Evolutionary conservation across 2,113 vertebrate species (phyloP), one percentile per base, ranked within the genome.

Genomic region (Tenrec ecaudatus): DNA sequence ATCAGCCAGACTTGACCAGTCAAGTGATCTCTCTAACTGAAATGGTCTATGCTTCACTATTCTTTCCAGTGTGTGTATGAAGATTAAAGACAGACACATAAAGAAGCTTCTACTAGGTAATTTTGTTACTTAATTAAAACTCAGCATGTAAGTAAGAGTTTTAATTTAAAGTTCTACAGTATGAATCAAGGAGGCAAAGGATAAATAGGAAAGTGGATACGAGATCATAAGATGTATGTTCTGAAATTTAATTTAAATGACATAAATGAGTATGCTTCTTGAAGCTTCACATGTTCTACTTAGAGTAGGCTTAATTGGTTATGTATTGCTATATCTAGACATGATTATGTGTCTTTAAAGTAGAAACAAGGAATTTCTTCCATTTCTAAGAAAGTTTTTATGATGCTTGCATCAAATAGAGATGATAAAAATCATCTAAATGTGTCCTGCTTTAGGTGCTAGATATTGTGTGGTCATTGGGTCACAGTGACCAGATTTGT

Each of bases 291-390:
- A 85, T 62, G 43, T 85, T 89, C 76, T 89, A 47, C 29, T 92
- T 89, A 92, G 47, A 88, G 87, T 87, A 69, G 58, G 89, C 89
- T 92, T 94, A 94, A 96, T 95, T 96, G 89, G 73, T 38, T 85
- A 19, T 53, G 23, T 64, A 40, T 25, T 62, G 71, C 86, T 92
- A 86, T 91, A 92, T 91, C 94, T 94, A 92, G 93, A 83, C 29
- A 29, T 82, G 80, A 91, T 93, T 93, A 73, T 82, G 60, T 47
- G 64, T 53, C 95, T 96, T 94, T 69, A 89, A 94, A 93, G 71
- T 43, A 69, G 36, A 94, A 66, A 84, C 23, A 85, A 91, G 53
- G 27, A 94, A 93, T 66, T 88, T 14, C 33, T 88, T 92, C 29
- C 16, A 64, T 84, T 82, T 29, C 29, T 87, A 86, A 89, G 84